Evolutionary conservation across 2,113 vertebrate genomes (phyloP), one percentile per base, ranked within the genome.

Genomic region (Cnemophilus loriae): DNA sequence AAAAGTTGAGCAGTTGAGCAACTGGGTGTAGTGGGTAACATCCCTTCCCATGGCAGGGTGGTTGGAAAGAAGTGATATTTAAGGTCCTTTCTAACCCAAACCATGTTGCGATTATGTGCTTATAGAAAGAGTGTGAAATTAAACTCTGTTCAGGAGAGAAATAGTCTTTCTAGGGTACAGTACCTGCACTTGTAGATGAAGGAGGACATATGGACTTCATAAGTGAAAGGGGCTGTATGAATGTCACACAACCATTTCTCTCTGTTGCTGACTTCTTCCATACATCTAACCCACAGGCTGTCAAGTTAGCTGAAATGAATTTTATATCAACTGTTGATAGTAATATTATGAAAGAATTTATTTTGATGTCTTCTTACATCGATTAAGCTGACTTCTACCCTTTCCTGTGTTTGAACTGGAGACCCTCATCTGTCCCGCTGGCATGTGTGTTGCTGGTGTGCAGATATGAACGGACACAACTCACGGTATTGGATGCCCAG

Each of bases 391-490:
- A 28, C 20, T 78, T 78, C 22, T 57, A 9, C 9, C 6, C 5
- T 61, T 53, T 70, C 12, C 17, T 53, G 28, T 59, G 16, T 23
- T 67, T 65, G 37, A 17, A 55, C 7, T 68, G 23, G 30, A 69
- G 17, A 61, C 37, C 52, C 27, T 35, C 1, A 1, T 46, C 13
- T 59, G 16, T 5, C 13, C 17, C 53, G 39, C 26, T 55, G 26
- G 12, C 50, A 55, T 0, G 1, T 21, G 13, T 5, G 8, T 11
- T 27, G 7, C 22, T 71, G 19, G 6, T 70, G 27, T 41, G 56
- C 1, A 6, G 15, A 8, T 16, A 11, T 0, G 4, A 14, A 37
- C 13, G 9, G 1, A 2, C 24, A 82, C 24, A 84, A 44, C 8
- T n/a, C n/a, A n/a, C 8, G 5, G 42, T 47, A 10, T 7, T 52